Evolutionary conservation across 2,113 vertebrate genomes (phyloP).

Genomic region (Vulpes vulpes): DNA sequence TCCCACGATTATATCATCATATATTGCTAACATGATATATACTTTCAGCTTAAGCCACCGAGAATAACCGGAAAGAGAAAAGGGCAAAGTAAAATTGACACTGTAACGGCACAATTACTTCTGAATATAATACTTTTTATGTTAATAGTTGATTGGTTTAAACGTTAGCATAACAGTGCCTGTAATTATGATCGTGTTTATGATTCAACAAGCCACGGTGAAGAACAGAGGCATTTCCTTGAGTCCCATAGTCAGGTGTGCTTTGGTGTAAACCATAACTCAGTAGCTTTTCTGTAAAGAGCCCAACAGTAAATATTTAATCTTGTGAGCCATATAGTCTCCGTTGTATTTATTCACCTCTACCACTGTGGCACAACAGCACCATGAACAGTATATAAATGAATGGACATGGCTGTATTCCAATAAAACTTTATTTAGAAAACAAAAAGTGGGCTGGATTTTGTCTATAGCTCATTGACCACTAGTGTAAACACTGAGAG

Average conservation of each 20-base stretch:
- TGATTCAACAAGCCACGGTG: background rate
- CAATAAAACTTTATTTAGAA: background rate
- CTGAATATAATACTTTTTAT: background rate
- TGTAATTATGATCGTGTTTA: background rate
- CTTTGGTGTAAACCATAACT: background rate
- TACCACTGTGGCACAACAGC: background rate
- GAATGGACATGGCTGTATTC: background rate
- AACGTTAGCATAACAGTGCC: background rate
- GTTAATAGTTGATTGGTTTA: background rate
- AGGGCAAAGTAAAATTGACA: background rate
- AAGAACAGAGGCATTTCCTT: background rate
- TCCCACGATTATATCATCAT: background rate
- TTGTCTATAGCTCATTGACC: background rate
- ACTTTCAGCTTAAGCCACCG: background rate
- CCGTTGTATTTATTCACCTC: background rate
- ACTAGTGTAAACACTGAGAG: background rate
- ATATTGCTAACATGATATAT: background rate
- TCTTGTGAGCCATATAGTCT: background rate
- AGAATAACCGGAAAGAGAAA: background rate
- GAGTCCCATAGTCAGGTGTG: background rate
- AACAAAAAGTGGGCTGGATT: background rate
- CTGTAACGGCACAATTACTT: background rate
- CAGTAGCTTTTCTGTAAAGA: background rate
- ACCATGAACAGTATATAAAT: background rate
- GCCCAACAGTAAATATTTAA: background rate